These are phyloP conservation scores for Sarcophaga caerulescens DNA, from an alignment of 2,888 invertebrate genomes.

Conservation along the genomic window DNA sequence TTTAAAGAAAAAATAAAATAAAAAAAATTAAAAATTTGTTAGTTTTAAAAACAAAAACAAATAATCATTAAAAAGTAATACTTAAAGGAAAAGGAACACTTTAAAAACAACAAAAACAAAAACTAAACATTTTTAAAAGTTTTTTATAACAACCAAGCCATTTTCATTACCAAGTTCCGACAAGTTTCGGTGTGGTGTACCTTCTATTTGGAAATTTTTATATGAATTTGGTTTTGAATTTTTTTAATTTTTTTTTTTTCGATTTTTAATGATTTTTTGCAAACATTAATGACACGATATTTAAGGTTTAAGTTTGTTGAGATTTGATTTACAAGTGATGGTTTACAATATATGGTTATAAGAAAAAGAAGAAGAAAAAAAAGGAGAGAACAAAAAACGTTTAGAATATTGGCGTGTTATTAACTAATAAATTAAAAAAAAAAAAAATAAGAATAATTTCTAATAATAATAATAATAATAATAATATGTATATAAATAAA, in stretches of 20 bases:
- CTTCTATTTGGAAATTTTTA: slow-evolving; percentile 75
- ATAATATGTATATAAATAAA: not conserved
- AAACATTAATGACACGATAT: slow-evolving; percentile 35
- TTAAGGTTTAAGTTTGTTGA: slow-evolving; percentile 16
- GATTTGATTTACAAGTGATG: slow-evolving; percentile 1
- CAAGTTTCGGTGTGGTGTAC: slow-evolving; percentile 81
- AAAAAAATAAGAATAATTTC: slow-evolving; percentile 40
- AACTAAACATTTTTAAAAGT: not conserved
- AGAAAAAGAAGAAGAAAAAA: slow-evolving; percentile 46
- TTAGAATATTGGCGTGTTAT: slow-evolving; percentile 55
- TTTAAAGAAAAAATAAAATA: slow-evolving; percentile 11
- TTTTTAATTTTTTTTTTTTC: slow-evolving; percentile 43
- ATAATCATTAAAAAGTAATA: slow-evolving; percentile 17
- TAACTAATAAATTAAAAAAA: slow-evolving; percentile 45
- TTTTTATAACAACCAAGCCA: slow-evolving; percentile 46
- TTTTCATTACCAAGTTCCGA: slow-evolving; percentile 81
- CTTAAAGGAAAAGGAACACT: slow-evolving; percentile 16
- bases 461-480: too few species aligned
- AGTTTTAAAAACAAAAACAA: slow-evolving; percentile 38
- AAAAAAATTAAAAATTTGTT: slow-evolving; percentile 48
- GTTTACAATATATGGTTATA: slow-evolving; percentile 18
- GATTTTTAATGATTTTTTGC: slow-evolving; percentile 38
- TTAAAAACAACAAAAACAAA: slow-evolving; percentile 2
- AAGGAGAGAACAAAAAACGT: slow-evolving; percentile 26
- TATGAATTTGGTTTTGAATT: slow-evolving; percentile 14